Evolutionary conservation across 2,888 invertebrate genomes (phyloP), one percentile per base, ranked within the genome.

Genomic region (Gastrophysa polygoni): DNA sequence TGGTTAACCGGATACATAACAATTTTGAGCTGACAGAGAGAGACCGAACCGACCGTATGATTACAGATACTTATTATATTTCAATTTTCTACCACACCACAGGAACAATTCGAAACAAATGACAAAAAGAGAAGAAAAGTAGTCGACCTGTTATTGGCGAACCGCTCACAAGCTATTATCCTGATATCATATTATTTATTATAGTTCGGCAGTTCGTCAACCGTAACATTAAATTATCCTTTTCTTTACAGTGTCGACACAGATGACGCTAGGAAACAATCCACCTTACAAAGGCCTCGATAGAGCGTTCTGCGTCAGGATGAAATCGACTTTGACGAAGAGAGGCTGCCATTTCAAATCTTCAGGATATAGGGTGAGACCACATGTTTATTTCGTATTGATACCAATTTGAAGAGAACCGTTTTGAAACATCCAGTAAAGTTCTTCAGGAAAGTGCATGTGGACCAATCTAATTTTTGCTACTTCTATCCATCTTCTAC

Each of bases 241-340:
- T 58, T 59, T 63, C 57, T 47, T 80, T 81, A 65, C 84, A 94
- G 95, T 95, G 69, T 91, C 94, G 57, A 88, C 93, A 68, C 87
- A 91, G 78, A 95, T 95, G 95, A 88, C 88, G 57, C 82, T 94
- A 71, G 87, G 88, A 59, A 84, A 87, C 57, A 83, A 88, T 68
- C 76, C 77, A 54, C 78, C 83, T 44, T 95, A 90, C 83, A 91
- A 92, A 78, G 95, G 95, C 38, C 89, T 93, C 83, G 95, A 96
- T 76, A 84, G 96, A 76, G 93, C 95, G 46, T 96, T 96, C 83
- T 98, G 97, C 82, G 87, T 98, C 51, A 87, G 98, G 70, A 98
- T 98, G 97, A 98, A 98, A 81, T 98, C 98, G 58, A 98, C 98
- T 0, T 85, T 98, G 66, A 97, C 98, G 52, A 98, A 98, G 83